A percentile compares a stretch with the other conserved stretches of the same genome.
Evolutionary conservation across 2,797 vertebrate genomes (phyloP).

Genomic region (Huso huso): DNA sequence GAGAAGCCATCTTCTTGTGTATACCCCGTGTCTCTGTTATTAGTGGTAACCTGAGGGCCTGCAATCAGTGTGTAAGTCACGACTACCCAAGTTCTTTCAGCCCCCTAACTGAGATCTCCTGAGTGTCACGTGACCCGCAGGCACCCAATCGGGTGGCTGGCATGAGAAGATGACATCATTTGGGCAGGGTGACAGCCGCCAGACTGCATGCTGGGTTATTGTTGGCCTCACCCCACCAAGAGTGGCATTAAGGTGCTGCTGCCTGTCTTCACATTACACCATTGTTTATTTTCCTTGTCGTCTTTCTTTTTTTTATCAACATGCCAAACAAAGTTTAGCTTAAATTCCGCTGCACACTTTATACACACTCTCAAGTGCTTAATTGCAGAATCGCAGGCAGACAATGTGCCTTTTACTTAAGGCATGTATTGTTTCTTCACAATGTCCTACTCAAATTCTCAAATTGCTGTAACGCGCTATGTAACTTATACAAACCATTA

Average conservation of each 20-base stretch:
- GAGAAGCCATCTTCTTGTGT: no score
- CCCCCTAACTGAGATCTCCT: conserved; percentile 19
- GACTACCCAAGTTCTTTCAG: neutral
- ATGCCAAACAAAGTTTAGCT: conserved; percentile 45
- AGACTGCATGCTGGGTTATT: conserved; percentile 25
- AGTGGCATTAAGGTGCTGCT: conserved; percentile 25
- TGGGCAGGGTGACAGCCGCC: conserved; percentile 15
- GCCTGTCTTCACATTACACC: conserved; percentile 31
- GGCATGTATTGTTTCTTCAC: no score
- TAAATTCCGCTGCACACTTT: conserved; percentile 44
- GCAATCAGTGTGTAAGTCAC: no score
- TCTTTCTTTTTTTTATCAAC: conserved; percentile 32
- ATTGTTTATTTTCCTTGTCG: conserved; percentile 27
- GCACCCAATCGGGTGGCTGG: conserved; percentile 23
- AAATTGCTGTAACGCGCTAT: no score
- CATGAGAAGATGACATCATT: conserved; percentile 23
- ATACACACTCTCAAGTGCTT: neutral
- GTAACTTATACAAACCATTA: no score
- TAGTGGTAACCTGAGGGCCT: no score
- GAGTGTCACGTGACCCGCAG: conserved; percentile 13
- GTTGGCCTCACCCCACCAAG: conserved; percentile 17
- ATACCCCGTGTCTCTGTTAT: no score
- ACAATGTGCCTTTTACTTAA: no score
- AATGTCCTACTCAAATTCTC: no score
- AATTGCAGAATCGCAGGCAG: no score